Evolutionary conservation across 2,113 vertebrate species (phyloP).

Genomic region (Syngnathus scovelli): DNA sequence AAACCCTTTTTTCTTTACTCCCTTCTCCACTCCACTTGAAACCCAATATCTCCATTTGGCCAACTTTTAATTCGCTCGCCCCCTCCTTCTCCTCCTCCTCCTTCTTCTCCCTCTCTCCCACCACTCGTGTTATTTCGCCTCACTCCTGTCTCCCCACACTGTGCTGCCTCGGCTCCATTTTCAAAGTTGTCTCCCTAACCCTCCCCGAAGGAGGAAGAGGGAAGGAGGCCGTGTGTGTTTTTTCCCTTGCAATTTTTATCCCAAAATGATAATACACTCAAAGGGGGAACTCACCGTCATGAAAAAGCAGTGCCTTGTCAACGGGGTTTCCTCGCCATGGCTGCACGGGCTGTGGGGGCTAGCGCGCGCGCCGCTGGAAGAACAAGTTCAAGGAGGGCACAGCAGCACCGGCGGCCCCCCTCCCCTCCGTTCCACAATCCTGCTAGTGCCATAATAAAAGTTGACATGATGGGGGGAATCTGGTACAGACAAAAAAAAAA

Average conservation of each 20-base stretch:
- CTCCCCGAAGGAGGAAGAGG: slow-evolving; percentile 87
- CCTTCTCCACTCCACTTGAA: slow-evolving; percentile 87
- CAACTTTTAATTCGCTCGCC: slow-evolving; percentile 99
- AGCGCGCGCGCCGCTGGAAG: slow-evolving; percentile 34
- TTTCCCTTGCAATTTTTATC: slow-evolving; percentile 99
- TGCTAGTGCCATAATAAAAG: neutral
- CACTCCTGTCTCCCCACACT: slow-evolving; percentile 60
- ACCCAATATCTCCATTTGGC: slow-evolving; percentile 99
- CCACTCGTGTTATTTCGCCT: slow-evolving; percentile 83
- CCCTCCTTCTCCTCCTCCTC: slow-evolving; percentile 73
- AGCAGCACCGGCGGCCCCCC: neutral
- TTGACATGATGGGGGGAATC: neutral
- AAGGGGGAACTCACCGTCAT: slow-evolving; percentile 99
- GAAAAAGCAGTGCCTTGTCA: slow-evolving; percentile 99
- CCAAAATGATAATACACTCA: slow-evolving; percentile 99
- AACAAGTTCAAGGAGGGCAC: slow-evolving; percentile 16
- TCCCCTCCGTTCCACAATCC: neutral
- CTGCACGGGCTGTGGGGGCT: slow-evolving; percentile 91
- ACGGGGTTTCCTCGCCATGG: slow-evolving; percentile 99
- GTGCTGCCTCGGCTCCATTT: slow-evolving; percentile 89
- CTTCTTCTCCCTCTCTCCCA: slow-evolving; percentile 74
- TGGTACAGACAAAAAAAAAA: neutral
- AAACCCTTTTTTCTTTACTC: slow-evolving; percentile 68
- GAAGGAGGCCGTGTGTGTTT: slow-evolving; percentile 94
- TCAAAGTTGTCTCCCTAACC: slow-evolving; percentile 78